Conservation (phyloP, 1,140 invertebrate species). For the Branchinecta lindahli region DNA sequence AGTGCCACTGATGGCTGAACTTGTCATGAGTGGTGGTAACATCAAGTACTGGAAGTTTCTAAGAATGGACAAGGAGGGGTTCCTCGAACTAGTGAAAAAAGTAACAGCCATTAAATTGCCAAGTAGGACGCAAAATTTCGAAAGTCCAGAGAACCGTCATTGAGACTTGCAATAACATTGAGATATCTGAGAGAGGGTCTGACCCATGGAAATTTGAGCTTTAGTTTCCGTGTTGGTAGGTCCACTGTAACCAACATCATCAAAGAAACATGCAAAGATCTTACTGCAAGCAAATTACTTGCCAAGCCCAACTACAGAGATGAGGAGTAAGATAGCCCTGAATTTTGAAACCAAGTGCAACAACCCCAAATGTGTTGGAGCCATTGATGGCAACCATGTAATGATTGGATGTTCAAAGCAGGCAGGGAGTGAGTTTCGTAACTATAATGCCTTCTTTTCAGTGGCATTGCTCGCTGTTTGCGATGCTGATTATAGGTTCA, state of each 20-base stretch:
- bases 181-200: not conserved
- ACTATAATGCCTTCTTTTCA: slow-evolving; percentile 37
- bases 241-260: too few relatives aligned
- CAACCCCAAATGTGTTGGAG: slow-evolving; percentile 31
- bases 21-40: not conserved
- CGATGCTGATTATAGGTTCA: slow-evolving; percentile 35
- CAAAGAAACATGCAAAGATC: too few relatives aligned
- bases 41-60: not conserved
- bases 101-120: not conserved
- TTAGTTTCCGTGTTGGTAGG: too few relatives aligned
- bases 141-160: not conserved
- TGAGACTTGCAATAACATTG: slow-evolving; percentile 10
- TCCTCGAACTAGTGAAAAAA: not conserved
- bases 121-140: not conserved
- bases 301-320: too few relatives aligned
- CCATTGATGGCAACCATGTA: slow-evolving; percentile 38
- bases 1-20: not conserved
- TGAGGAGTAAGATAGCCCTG: too few relatives aligned
- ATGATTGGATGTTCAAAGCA: slow-evolving; percentile 31
- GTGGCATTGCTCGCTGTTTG: slow-evolving; percentile 37
- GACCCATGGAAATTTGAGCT: too few relatives aligned
- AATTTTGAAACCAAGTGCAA: too few relatives aligned
- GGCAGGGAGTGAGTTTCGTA: slow-evolving; percentile 34
- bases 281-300: too few relatives aligned
- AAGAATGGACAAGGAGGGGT: too few relatives aligned